phyloP scores from a whole-genome alignment of 2,888 invertebrate species.

The Eupithecia dodoneata region DNA sequence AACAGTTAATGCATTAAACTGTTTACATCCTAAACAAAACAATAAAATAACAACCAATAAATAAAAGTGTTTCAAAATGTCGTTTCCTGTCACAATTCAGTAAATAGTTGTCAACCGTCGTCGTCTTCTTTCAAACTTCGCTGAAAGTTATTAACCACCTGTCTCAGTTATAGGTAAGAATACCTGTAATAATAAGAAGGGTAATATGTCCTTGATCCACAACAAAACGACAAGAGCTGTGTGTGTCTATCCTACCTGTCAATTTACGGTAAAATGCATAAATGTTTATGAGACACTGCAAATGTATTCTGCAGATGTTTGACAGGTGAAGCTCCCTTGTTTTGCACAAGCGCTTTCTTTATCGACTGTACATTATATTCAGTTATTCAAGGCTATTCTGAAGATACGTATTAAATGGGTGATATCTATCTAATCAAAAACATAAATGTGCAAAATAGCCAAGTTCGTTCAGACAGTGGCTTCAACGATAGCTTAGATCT shows the following conservation, averaged over 20 bases:
- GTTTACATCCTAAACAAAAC: no score
- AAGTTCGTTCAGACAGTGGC: no score
- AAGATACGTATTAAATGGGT: background rate
- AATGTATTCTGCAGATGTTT: constrained; percentile 21
- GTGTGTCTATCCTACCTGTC: constrained; percentile 7
- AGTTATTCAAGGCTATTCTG: constrained; percentile 31
- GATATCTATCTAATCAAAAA: background rate
- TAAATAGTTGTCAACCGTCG: background rate
- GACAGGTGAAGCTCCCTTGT: constrained; percentile 11
- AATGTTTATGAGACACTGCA: constrained; percentile 20
- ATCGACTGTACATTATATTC: constrained; percentile 30
- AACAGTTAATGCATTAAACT: no score
- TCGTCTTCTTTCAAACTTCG: no score
- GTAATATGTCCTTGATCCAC: background rate
- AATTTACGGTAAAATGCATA: constrained; percentile 16
- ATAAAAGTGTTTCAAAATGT: no score
- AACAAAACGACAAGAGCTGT: background rate
- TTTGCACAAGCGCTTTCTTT: constrained; percentile 28
- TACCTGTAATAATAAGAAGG: background rate
- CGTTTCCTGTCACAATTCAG: no score
- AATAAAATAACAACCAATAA: no score
- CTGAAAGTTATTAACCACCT: background rate
- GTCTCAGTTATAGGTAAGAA: background rate
- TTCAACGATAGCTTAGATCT: no score
- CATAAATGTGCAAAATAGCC: no score